Base-by-base conservation (phyloP, 2,888 invertebrate genomes). In the Papilio gigon region DNA sequence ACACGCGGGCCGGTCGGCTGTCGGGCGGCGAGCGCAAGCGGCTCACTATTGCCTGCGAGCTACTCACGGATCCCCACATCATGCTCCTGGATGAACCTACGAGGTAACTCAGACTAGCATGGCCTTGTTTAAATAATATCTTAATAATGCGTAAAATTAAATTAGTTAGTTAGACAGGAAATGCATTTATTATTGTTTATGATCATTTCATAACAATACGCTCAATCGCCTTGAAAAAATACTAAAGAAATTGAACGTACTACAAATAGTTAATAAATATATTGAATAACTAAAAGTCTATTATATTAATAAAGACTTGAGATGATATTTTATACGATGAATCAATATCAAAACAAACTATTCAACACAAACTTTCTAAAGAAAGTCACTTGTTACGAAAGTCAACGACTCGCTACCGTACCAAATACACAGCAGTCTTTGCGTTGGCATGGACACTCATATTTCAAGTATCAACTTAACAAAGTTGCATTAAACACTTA, bases 11-110 rank as follows among this genome's bases (percentile, higher is more conserved):
- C 0, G 93, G 93, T 1, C 89, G 94, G 14, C 89, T 98, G 22
- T 98, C 98, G 4, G 98, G 98, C 2, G 98, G 98, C 0, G 97
- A 98, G 86, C 93, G 95, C 75, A 98, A 98, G 83, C 93, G 98
- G 74, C 93, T 98, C 65, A 95, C 97, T 2, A 97, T 98, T 72
- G 98, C 98, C 8, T 93, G 97, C 72, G 98, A 98, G 90, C 93
- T 98, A 74, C 95, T 98, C 22, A 97, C 96, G 79, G 97, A 98
- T 86, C 98, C 98, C 1, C 95, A 96, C 0, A 94, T 98, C 20
- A 95, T 98, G 94, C 96, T 98, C 78, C 94, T 98, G 74, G 98
- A 98, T 83, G 98, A 98, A 87, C 98, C 98, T 3, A 98, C 98
- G 6, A 97, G 97, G 97, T 97, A 89, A 71, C 22, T 63, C 30